A percentile compares a stretch with the other conserved stretches of the same genome.
phyloP scores from a whole-genome alignment of 2,113 vertebrate species.

The Alces alces region DNA sequence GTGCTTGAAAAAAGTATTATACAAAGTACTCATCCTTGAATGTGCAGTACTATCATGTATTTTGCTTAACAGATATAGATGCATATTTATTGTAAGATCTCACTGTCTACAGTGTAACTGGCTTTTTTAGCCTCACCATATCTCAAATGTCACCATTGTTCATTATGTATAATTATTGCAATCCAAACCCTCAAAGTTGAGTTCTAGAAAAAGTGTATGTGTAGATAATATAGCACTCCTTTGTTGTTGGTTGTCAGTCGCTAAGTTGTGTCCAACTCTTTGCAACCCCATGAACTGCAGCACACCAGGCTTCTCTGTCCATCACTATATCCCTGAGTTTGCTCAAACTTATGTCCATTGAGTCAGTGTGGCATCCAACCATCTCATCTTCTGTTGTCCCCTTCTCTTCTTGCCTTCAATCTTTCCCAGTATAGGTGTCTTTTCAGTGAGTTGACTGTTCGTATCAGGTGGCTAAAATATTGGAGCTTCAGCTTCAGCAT shows the following conservation, averaged over 20 bases:
- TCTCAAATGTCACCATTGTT: not conserved
- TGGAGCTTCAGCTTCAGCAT: not conserved
- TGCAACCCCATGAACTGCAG: not conserved
- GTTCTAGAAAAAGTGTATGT: not conserved
- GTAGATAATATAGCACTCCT: not conserved
- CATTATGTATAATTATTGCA: conserved; percentile 3
- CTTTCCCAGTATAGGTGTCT: not conserved
- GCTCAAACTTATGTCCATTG: not conserved
- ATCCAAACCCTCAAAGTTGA: not conserved
- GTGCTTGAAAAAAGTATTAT: conserved; percentile 41
- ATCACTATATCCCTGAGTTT: not conserved
- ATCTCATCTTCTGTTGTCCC: not conserved
- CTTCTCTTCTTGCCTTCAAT: not conserved
- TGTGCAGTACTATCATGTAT: conserved; percentile 3
- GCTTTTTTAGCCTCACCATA: conserved; percentile 17
- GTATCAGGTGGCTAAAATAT: not conserved
- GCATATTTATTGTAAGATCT: not conserved
- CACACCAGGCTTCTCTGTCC: not conserved
- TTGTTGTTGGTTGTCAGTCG: not conserved
- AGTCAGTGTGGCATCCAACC: not conserved
- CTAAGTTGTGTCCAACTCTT: not conserved
- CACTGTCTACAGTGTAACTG: not conserved
- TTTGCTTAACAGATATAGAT: conserved; percentile 14
- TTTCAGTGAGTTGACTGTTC: not conserved
- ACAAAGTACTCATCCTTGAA: conserved; percentile 35